Evolutionary conservation across 2,113 vertebrate species (phyloP).

Genomic region (Diadophis punctatus): DNA sequence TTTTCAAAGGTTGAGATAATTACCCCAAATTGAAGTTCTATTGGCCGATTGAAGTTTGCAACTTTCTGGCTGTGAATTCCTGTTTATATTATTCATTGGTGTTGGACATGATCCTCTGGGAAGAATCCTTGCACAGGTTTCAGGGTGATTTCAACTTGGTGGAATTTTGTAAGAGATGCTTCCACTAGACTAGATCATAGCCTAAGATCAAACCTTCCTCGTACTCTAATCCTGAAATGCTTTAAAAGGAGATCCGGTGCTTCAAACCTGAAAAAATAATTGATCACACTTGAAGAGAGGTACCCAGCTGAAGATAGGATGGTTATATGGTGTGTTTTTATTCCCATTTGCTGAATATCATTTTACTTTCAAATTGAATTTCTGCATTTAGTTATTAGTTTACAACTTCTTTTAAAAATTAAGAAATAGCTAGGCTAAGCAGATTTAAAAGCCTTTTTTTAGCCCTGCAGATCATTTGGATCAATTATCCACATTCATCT

Average conservation of each 20-base stretch:
- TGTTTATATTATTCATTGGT: background rate
- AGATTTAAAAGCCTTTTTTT: conserved; percentile 13
- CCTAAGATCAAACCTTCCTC: background rate
- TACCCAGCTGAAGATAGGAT: conserved; percentile 42
- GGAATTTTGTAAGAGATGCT: background rate
- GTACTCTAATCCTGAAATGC: conserved; percentile 37
- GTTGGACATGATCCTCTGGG: background rate
- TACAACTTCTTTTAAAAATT: conserved; percentile 28
- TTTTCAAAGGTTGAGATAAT: background rate
- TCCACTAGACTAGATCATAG: background rate
- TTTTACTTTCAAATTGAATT: conserved; percentile 50
- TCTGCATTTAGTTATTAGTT: conserved; percentile 53
- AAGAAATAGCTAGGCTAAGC: conserved; percentile 22
- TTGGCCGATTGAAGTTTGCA: background rate
- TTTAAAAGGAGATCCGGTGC: conserved; percentile 42
- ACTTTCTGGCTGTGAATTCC: background rate
- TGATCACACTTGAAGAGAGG: conserved; percentile 50
- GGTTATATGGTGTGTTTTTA: background rate
- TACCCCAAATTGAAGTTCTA: background rate
- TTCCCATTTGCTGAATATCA: background rate
- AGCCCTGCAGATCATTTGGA: conserved; percentile 32
- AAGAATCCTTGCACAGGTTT: background rate
- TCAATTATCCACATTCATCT: background rate
- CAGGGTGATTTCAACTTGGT: background rate
- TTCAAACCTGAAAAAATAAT: conserved; percentile 44